Conservation (phyloP, 2,113 vertebrate species). For the Brachyhypopomus occidentalis region DNA sequence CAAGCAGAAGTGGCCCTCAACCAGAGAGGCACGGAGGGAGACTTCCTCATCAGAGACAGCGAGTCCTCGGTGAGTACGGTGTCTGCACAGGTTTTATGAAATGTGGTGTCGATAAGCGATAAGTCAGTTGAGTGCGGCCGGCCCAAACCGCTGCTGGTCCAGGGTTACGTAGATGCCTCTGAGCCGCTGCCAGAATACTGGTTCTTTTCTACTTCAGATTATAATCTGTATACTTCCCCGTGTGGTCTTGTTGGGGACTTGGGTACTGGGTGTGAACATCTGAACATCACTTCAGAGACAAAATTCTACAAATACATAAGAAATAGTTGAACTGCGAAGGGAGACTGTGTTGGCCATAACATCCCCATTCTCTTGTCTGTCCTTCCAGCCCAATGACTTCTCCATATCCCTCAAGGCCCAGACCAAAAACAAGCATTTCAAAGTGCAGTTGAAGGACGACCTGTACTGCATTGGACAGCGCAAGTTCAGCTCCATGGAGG, state of each 20-base stretch:
- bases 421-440: constrained; percentile 95
- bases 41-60: constrained; percentile 91
- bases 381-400: constrained; percentile 85
- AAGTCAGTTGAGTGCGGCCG: too few species aligned
- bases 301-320: too few species aligned
- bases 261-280: too few species aligned
- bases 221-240: too few species aligned
- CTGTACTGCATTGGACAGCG: constrained; percentile 92
- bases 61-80: constrained; percentile 87
- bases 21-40: constrained; percentile 84
- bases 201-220: too few species aligned
- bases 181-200: too few species aligned
- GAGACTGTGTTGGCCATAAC: not conserved
- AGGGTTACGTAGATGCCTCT: too few species aligned
- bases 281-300: too few species aligned
- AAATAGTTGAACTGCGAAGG: too few species aligned
- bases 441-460: constrained; percentile 88
- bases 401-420: constrained; percentile 90
- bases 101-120: too few species aligned
- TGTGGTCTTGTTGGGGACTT: too few species aligned
- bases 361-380: not conserved
- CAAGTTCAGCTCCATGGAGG: constrained; percentile 90
- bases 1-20: constrained; percentile 91
- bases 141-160: too few species aligned
- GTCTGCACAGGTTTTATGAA: not conserved